phyloP scores from a whole-genome alignment of 2,888 invertebrate genomes.

The Drosophila gaucha region DNA sequence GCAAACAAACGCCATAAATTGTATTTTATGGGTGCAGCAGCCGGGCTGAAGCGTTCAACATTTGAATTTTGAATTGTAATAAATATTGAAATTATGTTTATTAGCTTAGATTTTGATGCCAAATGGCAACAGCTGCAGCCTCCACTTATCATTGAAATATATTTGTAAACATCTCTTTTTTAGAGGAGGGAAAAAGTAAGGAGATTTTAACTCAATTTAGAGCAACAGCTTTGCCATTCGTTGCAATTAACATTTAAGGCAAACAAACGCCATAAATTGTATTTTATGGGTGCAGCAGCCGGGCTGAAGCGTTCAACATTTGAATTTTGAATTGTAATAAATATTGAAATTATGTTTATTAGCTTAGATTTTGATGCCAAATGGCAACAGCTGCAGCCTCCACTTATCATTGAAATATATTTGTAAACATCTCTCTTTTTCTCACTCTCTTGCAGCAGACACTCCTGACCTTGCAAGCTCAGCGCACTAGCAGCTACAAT shows the following conservation, averaged over 20 bases:
- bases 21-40: constrained; percentile 41
- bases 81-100: constrained; percentile 42
- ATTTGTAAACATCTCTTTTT: background rate
- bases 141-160: constrained; percentile 10
- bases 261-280: constrained; percentile 13
- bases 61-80: constrained; percentile 25
- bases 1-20: constrained; percentile 12
- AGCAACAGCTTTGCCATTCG: constrained; percentile 3
- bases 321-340: constrained; percentile 27
- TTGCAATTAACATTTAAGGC: constrained; percentile 34
- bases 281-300: constrained; percentile 39
- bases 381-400: constrained; percentile 15
- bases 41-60: background rate
- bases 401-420: constrained; percentile 11
- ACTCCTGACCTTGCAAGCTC: constrained; percentile 14
- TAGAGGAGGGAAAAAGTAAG: too few relatives aligned
- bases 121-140: constrained; percentile 21
- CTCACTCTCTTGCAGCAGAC: constrained; percentile 41
- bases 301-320: constrained; percentile 4
- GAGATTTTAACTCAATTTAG: background rate
- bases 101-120: constrained; percentile 10
- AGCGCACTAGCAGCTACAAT: constrained; percentile 52
- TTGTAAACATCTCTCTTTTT: background rate
- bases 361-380: constrained; percentile 12
- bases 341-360: constrained; percentile 42